Evolutionary conservation across 2,113 vertebrate genomes (phyloP).

Genomic region (Australoheros scitulus): DNA sequence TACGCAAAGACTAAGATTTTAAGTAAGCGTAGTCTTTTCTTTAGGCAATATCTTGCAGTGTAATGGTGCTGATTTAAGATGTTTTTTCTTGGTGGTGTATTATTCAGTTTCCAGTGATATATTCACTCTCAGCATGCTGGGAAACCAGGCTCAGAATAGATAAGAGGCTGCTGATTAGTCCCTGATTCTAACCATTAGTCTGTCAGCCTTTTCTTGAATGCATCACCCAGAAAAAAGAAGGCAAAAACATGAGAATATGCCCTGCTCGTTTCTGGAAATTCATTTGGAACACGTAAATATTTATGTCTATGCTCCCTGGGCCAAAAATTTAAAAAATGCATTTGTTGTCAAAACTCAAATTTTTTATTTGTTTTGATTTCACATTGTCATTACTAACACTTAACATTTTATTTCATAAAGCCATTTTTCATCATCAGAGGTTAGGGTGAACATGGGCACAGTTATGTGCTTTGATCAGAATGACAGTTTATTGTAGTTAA

Average conservation of each 20-base stretch:
- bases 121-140: neutral
- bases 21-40: neutral
- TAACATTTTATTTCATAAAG: neutral
- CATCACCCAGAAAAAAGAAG: neutral
- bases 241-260: fast-evolving
- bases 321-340: too few species aligned
- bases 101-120: neutral
- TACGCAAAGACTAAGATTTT: neutral
- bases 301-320: neutral
- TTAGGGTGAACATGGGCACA: neutral
- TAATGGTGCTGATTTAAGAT: neutral
- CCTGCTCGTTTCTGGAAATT: neutral
- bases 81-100: neutral
- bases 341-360: neutral
- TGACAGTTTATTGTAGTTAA: neutral
- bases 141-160: neutral
- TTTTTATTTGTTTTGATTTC: neutral
- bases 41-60: neutral
- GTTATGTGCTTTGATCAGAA: neutral
- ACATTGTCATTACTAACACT: neutral
- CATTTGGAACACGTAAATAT: neutral
- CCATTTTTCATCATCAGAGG: neutral
- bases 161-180: neutral
- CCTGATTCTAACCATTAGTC: neutral
- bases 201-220: neutral